These are phyloP conservation scores for Eufriesea mexicana DNA, from an alignment of 1,140 invertebrate genomes.

Conservation along the genomic window DNA sequence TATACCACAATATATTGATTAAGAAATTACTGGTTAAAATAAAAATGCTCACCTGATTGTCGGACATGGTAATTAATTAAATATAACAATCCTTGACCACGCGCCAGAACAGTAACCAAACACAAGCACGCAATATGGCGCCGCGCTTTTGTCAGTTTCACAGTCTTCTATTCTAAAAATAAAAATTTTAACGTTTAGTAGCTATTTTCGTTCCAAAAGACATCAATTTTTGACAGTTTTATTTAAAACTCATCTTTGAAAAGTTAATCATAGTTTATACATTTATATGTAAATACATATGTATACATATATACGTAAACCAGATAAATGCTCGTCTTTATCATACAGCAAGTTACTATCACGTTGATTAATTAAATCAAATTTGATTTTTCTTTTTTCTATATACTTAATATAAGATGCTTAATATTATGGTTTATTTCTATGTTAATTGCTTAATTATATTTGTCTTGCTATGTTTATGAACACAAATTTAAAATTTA, in stretches of 20 bases:
- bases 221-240: slow-evolving; percentile 1
- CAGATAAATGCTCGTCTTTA: neutral
- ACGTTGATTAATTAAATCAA: neutral
- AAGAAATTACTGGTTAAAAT: neutral
- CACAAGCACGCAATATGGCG: slow-evolving; percentile 82
- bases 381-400: neutral
- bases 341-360: neutral
- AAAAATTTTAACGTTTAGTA: slow-evolving; percentile 43
- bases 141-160: slow-evolving; percentile 80
- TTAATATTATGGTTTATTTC: neutral
- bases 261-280: neutral
- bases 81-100: slow-evolving; percentile 76
- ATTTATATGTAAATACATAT: neutral
- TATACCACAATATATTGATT: neutral
- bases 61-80: slow-evolving; percentile 79
- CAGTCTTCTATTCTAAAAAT: slow-evolving; percentile 65
- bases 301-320: no score
- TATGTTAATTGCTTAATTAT: neutral
- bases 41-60: slow-evolving; percentile 78
- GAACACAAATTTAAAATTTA: neutral
- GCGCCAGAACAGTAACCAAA: slow-evolving; percentile 81
- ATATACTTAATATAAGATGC: neutral
- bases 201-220: slow-evolving; percentile 27
- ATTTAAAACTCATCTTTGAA: neutral
- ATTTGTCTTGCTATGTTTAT: neutral